These are phyloP conservation scores for Platycheirus albimanus DNA, from an alignment of 2,888 invertebrate species.

Conservation along the genomic window DNA sequence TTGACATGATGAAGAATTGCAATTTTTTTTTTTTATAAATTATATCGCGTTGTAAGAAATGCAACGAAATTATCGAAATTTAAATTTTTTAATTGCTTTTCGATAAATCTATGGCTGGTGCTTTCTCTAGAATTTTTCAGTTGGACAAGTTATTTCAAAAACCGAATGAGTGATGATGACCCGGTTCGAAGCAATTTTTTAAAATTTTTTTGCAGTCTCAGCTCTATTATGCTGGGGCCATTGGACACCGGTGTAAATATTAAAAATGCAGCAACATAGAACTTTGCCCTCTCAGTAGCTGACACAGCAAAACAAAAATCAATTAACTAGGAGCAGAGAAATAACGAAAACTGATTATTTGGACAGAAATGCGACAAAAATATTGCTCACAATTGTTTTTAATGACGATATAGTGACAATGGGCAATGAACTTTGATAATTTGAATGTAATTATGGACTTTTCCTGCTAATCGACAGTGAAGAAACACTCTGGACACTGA, in stretches of 20 bases:
- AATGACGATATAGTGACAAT: neutral
- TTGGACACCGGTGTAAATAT: conserved; percentile 5
- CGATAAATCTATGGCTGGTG: neutral
- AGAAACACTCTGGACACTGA: neutral
- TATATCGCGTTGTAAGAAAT: conserved; percentile 4
- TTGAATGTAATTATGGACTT: neutral
- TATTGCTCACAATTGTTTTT: conserved; percentile 35
- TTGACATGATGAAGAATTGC: conserved; percentile 60
- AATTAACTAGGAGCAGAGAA: conserved; percentile 51
- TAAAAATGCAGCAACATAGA: neutral
- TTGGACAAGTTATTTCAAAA: conserved; percentile 58
- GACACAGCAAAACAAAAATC: conserved; percentile 54
- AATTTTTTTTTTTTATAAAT: conserved; percentile 39
- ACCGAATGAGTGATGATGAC: conserved; percentile 63
- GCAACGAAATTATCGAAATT: conserved; percentile 1
- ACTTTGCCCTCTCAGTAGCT: conserved; percentile 26
- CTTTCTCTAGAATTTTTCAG: neutral
- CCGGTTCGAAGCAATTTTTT: conserved; percentile 40
- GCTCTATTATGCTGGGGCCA: conserved; percentile 31
- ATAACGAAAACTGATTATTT: conserved; percentile 62
- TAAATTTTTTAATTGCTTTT: conserved; percentile 50
- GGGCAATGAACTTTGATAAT: conserved; percentile 50
- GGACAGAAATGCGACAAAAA: conserved; percentile 39
- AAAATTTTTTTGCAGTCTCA: conserved; percentile 44
- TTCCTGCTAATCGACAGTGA: neutral